Base-by-base conservation (phyloP, 35 echinoderm and acorn worm genomes). In the Lytechinus pictus region DNA sequence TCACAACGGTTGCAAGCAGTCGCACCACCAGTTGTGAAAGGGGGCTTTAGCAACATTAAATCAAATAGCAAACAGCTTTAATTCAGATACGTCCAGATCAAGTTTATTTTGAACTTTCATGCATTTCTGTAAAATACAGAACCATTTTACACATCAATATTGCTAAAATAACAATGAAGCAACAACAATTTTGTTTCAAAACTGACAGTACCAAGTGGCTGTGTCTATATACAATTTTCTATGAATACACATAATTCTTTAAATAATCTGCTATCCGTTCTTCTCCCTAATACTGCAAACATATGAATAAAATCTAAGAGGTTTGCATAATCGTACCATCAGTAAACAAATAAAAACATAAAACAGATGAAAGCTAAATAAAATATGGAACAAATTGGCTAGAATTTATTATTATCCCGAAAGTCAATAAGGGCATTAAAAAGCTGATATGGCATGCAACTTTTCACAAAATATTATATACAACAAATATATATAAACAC, bases 401-500 rank as follows among this genome's bases (percentile, higher is more conserved):
- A 44, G 33, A 44, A 44, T 44, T 44, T 44, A 79, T 79, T 79
- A n/a, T n/a, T 24, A 16, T 12, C 16, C 6, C 66, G 14, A 79
- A 79, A 79, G 16, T 79, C 56, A 58, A 79, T 5, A n/a, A 79
- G 6, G 19, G 66, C 21, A 79, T 24, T 44, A n/a, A 79, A 79
- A 79, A 79, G 66, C 66, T 79, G 21, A 79, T 79, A 79, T 79
- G n/a, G 19, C 66, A 79, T 79, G 66, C 66, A 79, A 79, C 66
- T 79, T 79, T 44, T 79, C 66, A 79, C 66, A 79, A 79, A 79
- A 24, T 79, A 79, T 7, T 79, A 79, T 79, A 24, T 79, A 79
- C 66, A 79, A 79, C 66, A 79, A 79, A 79, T 79, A 79, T 79
- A 79, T 79, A 79, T 79, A 79, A 79, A 79, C 66, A 79, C 21